Base-by-base conservation (phyloP, 2,888 invertebrate genomes). In the Pherbina coryleti region DNA sequence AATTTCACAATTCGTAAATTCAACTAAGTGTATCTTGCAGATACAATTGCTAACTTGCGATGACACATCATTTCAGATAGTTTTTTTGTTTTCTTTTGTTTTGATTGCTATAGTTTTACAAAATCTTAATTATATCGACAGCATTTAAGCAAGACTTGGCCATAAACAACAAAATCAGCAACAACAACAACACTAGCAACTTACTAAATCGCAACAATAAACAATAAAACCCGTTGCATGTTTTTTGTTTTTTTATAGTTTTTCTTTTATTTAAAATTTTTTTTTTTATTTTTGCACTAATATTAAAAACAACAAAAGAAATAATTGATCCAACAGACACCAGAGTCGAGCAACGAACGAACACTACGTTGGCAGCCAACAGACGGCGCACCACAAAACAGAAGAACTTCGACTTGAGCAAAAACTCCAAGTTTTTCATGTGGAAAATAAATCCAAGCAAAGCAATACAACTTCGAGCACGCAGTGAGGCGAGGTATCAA, bases 311-410 rank as follows among this genome's bases (percentile, higher is more conserved):
- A 73, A 73, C 62, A 60, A 62, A 73, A 28, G 49, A 62, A 73
- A 75, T 66, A 75, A 75, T 75, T 75, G 64, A 75, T 75, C 74
- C 74, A 75, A 53, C 66, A 66, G 74, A 75, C 66, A 75, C 66
- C 22, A 11, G 64, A 66, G 53, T 22, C 49, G 72, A 74, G n/a
- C n/a, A n/a, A 44, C 62, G 73, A 74, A 55, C 71, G 19, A 71
- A 34, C 22, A 60, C 72, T 64, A 51, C 60, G 37, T 60, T 37
- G 44, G 60, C 57, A 60, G 31, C 72, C 55, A 31, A 55, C 55
- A 55, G 17, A 51, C 70, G 31, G 28, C 57, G 34, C 17, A 57
- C 31, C 71, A 19, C 34, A 31, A 19, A 72, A 31, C 28, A 31
- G 34, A 34, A 34, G 34, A 37, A 69, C 69, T 69, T 28, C 17